phyloP scores from a whole-genome alignment of 2,888 invertebrate species.

The Metalampra italica region DNA sequence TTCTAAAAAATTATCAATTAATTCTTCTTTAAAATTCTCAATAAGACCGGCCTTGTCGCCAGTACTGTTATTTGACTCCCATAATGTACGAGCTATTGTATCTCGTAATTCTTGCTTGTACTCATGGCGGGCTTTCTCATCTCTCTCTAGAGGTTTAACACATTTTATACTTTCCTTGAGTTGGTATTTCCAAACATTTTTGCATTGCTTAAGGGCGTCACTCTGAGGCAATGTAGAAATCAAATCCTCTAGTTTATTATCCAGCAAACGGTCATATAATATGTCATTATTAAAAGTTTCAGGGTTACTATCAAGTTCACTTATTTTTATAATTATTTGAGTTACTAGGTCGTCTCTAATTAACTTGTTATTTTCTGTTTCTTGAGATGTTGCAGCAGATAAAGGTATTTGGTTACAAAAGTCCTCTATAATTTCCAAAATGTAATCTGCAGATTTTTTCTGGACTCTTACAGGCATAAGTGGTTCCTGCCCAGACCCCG shows the following conservation, averaged over 20 bases:
- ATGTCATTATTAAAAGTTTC: constrained; percentile 37
- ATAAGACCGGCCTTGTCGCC: constrained; percentile 19
- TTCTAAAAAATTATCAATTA: constrained; percentile 45
- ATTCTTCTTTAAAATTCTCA: constrained; percentile 34
- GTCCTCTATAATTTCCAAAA: constrained; percentile 38
- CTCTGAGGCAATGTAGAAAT: constrained; percentile 28
- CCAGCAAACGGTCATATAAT: constrained; percentile 36
- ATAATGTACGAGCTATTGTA: constrained; percentile 32
- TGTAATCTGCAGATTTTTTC: constrained; percentile 38
- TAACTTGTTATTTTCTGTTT: constrained; percentile 15
- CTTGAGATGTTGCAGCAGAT: constrained; percentile 20
- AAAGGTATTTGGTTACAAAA: constrained; percentile 51
- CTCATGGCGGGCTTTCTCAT: constrained; percentile 34
- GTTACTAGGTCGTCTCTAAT: constrained; percentile 35
- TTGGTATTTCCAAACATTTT: constrained; percentile 28
- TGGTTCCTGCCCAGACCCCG: background rate
- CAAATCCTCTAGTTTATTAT: constrained; percentile 39
- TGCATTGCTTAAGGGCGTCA: constrained; percentile 27
- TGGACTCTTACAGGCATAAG: constrained; percentile 9
- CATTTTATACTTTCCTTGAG: constrained; percentile 34
- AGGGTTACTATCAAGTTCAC: constrained; percentile 42
- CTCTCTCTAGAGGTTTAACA: constrained; percentile 36
- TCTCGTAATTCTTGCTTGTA: constrained; percentile 43
- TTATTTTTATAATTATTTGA: constrained; percentile 48
- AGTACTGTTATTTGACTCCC: constrained; percentile 21